Evolutionary conservation across 2,797 vertebrate genomes (phyloP).

Genomic region (Molossus molossus): DNA sequence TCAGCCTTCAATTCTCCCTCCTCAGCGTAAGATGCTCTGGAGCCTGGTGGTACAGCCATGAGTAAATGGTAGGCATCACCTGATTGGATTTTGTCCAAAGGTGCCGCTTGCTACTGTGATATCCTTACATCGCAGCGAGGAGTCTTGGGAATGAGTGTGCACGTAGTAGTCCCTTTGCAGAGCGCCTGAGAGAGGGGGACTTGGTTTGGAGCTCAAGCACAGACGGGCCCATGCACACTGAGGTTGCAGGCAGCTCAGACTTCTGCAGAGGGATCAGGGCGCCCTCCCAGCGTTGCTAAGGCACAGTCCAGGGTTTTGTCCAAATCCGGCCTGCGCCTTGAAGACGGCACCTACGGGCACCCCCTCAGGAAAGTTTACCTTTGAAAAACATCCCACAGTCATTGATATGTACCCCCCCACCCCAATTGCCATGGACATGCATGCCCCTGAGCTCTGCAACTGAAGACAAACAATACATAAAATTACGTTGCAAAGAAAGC

Average conservation of each 20-base stretch:
- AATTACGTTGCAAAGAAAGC: too few species aligned
- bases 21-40: not conserved
- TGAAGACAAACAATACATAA: too few species aligned
- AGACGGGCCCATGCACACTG: too few species aligned
- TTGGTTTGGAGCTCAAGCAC: not conserved
- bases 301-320: rapidly evolving
- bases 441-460: too few species aligned
- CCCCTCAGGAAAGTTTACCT: not conserved
- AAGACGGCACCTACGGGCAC: too few species aligned
- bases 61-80: rapidly evolving
- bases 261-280: rapidly evolving
- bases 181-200: not conserved
- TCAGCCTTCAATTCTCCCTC: not conserved
- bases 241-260: too few species aligned
- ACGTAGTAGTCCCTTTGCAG: too few species aligned
- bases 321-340: rapidly evolving
- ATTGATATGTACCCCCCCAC: not conserved
- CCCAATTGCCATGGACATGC: not conserved
- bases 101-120: not conserved
- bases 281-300: rapidly evolving
- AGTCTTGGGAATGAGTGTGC: not conserved
- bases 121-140: not conserved
- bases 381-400: not conserved
- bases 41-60: rapidly evolving
- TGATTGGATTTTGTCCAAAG: not conserved